Percentiles rank a stretch among this genome's conserved stretches.
Evolutionary conservation across 23 tunicate species (phyloP).

Genomic region (Phallusia fumigata): DNA sequence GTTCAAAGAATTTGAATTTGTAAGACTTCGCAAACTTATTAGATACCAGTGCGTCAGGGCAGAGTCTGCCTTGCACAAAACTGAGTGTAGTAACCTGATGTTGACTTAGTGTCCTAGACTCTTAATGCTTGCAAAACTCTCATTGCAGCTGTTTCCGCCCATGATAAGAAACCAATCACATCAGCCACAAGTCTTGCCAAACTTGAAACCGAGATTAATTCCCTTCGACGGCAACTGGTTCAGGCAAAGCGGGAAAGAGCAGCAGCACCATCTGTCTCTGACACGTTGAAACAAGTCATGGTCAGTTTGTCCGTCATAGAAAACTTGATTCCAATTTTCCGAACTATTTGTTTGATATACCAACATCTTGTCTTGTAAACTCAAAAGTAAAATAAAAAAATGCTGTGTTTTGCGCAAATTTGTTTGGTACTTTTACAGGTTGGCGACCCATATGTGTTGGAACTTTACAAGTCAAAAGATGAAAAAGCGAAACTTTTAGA

Average conservation of each 20-base stretch:
- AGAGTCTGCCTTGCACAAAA: no score
- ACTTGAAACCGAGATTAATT: slow-evolving; percentile 49
- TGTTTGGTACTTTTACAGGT: slow-evolving; percentile 21
- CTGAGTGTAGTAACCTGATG: no score
- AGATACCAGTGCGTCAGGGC: no score
- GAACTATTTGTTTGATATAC: no score
- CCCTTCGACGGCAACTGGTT: slow-evolving; percentile 46
- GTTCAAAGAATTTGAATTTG: no score
- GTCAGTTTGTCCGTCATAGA: slow-evolving; percentile 21
- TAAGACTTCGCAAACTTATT: no score
- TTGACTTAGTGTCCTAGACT: no score
- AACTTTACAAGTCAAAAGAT: slow-evolving; percentile 81
- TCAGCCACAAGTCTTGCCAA: slow-evolving; percentile 55
- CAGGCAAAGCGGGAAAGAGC: slow-evolving; percentile 85
- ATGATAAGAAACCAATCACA: background rate
- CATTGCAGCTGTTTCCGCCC: slow-evolving; percentile 20
- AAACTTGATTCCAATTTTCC: no score
- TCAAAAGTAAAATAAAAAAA: no score
- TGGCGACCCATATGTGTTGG: slow-evolving; percentile 57
- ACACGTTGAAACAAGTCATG: slow-evolving; percentile 58
- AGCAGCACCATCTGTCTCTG: slow-evolving; percentile 61
- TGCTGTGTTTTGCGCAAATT: background rate
- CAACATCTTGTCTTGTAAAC: no score
- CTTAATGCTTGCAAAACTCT: no score
- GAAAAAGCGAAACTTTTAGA: slow-evolving; percentile 75